phyloP scores from a whole-genome alignment of 2,797 vertebrate species.

The Trachurus trachurus region DNA sequence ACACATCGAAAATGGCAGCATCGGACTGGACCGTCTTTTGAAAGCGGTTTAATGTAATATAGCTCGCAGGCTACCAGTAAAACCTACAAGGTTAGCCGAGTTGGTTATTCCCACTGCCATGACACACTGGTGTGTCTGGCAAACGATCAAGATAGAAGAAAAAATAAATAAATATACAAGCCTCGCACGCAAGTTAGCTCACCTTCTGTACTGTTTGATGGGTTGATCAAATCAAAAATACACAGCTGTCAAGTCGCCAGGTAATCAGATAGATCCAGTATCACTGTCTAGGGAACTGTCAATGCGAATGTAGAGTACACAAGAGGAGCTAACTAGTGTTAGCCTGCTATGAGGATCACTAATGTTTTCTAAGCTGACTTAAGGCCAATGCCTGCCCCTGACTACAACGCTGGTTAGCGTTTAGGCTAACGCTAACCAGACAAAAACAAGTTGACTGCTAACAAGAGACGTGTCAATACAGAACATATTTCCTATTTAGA shows the following conservation, averaged over 20 bases:
- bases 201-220: slow-evolving; percentile 24
- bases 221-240: slow-evolving; percentile 31
- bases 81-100: slow-evolving; percentile 46
- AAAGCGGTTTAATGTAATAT: slow-evolving; percentile 66
- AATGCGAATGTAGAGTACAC: slow-evolving; percentile 34
- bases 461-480: slow-evolving; percentile 42
- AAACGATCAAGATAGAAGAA: slow-evolving; percentile 41
- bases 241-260: slow-evolving; percentile 42
- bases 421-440: slow-evolving; percentile 51
- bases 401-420: slow-evolving; percentile 48
- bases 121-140: slow-evolving; percentile 47
- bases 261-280: slow-evolving; percentile 29
- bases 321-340: slow-evolving; percentile 42
- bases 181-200: slow-evolving; percentile 29
- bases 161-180: slow-evolving; percentile 38
- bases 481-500: not conserved
- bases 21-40: slow-evolving; percentile 49
- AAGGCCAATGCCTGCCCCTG: slow-evolving; percentile 64
- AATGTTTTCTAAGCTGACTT: slow-evolving; percentile 67
- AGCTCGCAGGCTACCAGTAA: slow-evolving; percentile 62
- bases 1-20: slow-evolving; percentile 76
- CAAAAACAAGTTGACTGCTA: slow-evolving; percentile 24
- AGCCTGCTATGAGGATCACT: slow-evolving; percentile 44
- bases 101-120: slow-evolving; percentile 49
- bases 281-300: slow-evolving; percentile 47